Conservation (phyloP, 2,113 vertebrate species). For the Anolis sagrei region DNA sequence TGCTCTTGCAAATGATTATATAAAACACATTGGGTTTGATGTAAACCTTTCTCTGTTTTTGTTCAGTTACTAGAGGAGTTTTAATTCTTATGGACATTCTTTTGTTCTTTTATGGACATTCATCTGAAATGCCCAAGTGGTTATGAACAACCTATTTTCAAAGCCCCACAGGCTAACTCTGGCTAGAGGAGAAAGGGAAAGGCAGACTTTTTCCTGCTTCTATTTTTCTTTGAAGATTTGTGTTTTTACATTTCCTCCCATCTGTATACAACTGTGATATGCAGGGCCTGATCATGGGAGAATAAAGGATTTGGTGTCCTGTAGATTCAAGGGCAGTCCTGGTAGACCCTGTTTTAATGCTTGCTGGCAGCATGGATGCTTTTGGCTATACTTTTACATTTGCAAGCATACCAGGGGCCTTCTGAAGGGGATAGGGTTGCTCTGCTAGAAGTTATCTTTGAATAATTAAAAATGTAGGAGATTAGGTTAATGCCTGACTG, state of each 20-base stretch:
- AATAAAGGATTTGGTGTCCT: neutral
- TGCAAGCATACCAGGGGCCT: neutral
- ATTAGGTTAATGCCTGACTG: neutral
- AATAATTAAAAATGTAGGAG: neutral
- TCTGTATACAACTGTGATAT: neutral
- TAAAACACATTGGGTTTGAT: neutral
- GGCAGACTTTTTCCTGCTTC: no score
- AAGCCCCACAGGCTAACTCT: neutral
- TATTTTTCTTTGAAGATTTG: neutral
- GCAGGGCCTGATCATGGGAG: neutral
- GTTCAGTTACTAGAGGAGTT: neutral
- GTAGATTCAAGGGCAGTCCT: neutral
- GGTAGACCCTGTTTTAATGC: neutral
- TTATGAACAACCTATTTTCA: neutral
- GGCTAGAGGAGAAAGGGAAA: neutral
- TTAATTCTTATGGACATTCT: neutral
- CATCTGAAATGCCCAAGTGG: no score
- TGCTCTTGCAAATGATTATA: neutral
- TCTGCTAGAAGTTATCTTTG: neutral
- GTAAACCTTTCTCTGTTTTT: neutral
- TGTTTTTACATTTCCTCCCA: neutral
- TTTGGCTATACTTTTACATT: neutral
- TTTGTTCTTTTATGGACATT: no score
- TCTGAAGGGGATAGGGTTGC: neutral
- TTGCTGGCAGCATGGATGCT: neutral